Conservation (phyloP, 2,113 vertebrate species). For the Naja naja region DNA sequence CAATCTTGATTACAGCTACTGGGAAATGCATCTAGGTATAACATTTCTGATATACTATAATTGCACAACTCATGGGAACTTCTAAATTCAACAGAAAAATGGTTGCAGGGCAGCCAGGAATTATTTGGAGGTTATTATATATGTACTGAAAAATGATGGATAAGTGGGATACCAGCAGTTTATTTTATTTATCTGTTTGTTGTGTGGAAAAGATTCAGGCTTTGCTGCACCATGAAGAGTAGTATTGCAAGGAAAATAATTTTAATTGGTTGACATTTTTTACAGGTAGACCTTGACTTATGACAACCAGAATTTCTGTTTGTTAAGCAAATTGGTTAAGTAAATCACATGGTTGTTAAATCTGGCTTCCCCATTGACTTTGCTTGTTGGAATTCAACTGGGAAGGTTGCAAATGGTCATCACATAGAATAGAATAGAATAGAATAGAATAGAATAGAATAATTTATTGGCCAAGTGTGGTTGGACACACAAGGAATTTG, state of each 20-base stretch:
- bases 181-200: background rate
- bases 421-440: background rate
- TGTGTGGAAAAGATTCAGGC: background rate
- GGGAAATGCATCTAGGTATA: background rate
- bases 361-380: background rate
- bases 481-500: no score
- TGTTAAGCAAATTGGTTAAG: background rate
- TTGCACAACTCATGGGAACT: background rate
- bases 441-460: no score
- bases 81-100: background rate
- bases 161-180: background rate
- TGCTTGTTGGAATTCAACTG: background rate
- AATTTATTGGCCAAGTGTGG: no score
- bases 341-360: background rate
- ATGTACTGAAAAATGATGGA: background rate
- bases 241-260: background rate
- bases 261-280: background rate
- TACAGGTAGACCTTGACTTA: background rate
- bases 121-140: background rate
- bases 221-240: background rate
- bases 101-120: background rate
- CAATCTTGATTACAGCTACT: background rate
- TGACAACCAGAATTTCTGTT: background rate
- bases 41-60: background rate
- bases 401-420: background rate